Conservation (phyloP, 2,888 invertebrate species). For the Exephanes ischioxanthus region DNA sequence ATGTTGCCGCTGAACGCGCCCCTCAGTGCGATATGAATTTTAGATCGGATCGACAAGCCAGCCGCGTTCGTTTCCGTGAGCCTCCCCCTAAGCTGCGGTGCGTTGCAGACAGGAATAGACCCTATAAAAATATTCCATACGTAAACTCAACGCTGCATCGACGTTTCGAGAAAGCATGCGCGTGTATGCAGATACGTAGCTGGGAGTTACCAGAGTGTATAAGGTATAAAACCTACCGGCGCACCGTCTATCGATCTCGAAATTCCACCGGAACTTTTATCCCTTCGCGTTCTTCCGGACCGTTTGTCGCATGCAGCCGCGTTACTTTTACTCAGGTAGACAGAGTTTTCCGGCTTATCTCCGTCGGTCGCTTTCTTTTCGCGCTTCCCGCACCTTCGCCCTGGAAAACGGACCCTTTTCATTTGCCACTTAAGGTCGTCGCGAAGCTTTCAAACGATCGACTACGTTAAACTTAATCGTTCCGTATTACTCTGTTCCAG, state of each 20-base stretch:
- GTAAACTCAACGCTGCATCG: neutral
- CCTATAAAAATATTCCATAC: constrained; percentile 13
- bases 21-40: constrained; percentile 62
- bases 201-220: neutral
- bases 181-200: neutral
- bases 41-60: constrained; percentile 56
- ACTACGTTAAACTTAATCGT: constrained; percentile 4
- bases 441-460: neutral
- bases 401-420: neutral
- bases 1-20: neutral
- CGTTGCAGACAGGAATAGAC: neutral
- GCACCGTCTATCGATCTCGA: constrained; percentile 41
- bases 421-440: neutral
- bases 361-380: neutral
- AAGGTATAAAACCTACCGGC: neutral
- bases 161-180: neutral
- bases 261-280: constrained; percentile 20
- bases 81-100: neutral
- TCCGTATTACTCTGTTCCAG: constrained; percentile 71
- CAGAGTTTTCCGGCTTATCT: constrained; percentile 29
- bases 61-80: neutral
- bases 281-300: constrained; percentile 38
- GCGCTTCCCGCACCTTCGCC: neutral
- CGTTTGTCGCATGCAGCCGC: constrained; percentile 37
- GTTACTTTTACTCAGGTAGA: constrained; percentile 46